Conservation (phyloP, 1,140 invertebrate species). For the Lordiphosa collinella region DNA sequence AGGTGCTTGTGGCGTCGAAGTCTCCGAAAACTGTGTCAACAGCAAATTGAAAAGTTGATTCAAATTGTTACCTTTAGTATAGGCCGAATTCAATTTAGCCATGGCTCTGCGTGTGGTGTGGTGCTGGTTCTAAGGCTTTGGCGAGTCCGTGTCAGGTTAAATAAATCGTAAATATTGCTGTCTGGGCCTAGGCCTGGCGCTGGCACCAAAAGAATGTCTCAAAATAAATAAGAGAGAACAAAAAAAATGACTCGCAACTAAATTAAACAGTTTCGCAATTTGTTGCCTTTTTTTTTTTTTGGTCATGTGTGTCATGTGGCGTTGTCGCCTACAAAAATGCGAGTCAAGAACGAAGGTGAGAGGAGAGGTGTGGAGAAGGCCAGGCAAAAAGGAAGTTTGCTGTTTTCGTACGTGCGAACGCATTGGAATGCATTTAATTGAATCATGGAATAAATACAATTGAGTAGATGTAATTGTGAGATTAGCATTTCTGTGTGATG, state of each 20-base stretch:
- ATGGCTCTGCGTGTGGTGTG: slow-evolving; percentile 44
- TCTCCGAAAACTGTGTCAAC: slow-evolving; percentile 63
- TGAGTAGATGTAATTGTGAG: slow-evolving; percentile 2
- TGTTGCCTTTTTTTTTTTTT: slow-evolving; percentile 35
- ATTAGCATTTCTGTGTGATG: no score
- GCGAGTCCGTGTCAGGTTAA: slow-evolving; percentile 41
- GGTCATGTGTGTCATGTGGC: slow-evolving; percentile 64
- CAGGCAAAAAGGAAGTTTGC: slow-evolving; percentile 50
- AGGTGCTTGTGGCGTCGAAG: slow-evolving; percentile 41
- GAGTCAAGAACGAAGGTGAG: slow-evolving; percentile 3
- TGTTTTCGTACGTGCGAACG: slow-evolving; percentile 44
- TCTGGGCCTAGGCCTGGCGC: slow-evolving; percentile 19
- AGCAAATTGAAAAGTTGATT: slow-evolving; percentile 74
- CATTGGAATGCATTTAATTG: slow-evolving; percentile 70
- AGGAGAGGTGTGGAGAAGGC: slow-evolving; percentile 27
- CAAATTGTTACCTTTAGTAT: slow-evolving; percentile 55
- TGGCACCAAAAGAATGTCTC: slow-evolving; percentile 51
- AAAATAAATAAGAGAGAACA: slow-evolving; percentile 35
- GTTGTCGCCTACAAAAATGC: slow-evolving; percentile 34
- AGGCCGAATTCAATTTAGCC: slow-evolving; percentile 57
- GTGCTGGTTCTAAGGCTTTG: slow-evolving; percentile 1
- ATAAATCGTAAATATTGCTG: slow-evolving; percentile 54
- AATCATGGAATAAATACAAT: slow-evolving; percentile 46
- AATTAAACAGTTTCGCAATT: slow-evolving; percentile 72
- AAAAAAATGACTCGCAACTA: slow-evolving; percentile 41